phyloP scores from a whole-genome alignment of 2,113 vertebrate genomes.

The Salvelinus fontinalis region DNA sequence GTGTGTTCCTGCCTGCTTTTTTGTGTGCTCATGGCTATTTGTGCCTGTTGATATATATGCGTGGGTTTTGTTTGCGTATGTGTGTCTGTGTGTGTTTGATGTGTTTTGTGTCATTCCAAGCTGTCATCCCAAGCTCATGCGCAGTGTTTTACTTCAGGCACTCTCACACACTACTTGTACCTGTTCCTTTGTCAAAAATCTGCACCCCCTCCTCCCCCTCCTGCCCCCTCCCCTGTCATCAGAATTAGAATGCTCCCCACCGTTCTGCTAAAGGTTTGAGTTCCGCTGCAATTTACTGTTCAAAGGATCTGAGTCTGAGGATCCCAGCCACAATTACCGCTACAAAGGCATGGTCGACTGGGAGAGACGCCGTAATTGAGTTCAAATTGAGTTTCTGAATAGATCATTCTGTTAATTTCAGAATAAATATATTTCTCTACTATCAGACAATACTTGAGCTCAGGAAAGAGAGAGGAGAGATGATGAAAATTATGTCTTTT shows the following conservation, averaged over 20 bases:
- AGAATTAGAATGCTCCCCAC: conserved; percentile 57
- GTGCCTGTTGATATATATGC: background rate
- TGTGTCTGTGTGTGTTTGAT: background rate
- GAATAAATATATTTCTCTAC: conserved; percentile 50
- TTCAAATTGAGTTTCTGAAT: conserved; percentile 69
- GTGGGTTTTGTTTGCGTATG: background rate
- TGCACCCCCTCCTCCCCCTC: background rate
- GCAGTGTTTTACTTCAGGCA: conserved; percentile 45
- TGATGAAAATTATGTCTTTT: background rate
- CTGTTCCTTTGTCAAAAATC: no score
- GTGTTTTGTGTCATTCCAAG: background rate
- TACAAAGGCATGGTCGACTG: conserved; percentile 66
- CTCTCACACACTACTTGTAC: conserved; percentile 4
- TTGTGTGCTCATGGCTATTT: conserved; percentile 26
- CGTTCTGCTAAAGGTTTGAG: conserved; percentile 52
- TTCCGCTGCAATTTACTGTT: conserved; percentile 55
- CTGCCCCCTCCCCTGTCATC: conserved; percentile 6
- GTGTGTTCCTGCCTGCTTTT: conserved; percentile 17
- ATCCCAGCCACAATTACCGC: conserved; percentile 57
- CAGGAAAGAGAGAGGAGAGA: conserved; percentile 40
- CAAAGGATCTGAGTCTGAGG: conserved; percentile 56
- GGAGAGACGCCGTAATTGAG: conserved; percentile 67
- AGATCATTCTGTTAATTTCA: conserved; percentile 67
- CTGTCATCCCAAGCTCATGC: background rate
- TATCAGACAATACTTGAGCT: conserved; percentile 28